Percentiles rank a stretch among this genome's conserved stretches.
Evolutionary conservation across 2,797 vertebrate species (phyloP).

Genomic region (Sebastes matsubarae): DNA sequence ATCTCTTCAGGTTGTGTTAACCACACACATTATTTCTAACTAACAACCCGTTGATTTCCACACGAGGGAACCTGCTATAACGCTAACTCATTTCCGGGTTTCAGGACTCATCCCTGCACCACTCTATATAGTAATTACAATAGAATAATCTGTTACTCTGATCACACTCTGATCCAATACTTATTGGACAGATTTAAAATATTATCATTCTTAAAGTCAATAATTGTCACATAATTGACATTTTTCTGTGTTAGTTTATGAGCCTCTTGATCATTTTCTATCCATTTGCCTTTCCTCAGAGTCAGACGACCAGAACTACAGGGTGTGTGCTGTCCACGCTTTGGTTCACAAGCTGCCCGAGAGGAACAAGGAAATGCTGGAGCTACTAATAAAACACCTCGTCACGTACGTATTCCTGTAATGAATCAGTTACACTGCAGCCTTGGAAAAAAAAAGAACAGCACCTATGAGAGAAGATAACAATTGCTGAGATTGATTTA

Average conservation of each 20-base stretch:
- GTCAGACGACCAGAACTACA: slow-evolving; percentile 96
- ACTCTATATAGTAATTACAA: neutral
- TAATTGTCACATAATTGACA: neutral
- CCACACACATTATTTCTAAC: too few species aligned
- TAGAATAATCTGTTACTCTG: neutral
- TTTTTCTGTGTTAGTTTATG: neutral
- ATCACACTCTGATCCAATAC: neutral
- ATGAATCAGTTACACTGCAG: slow-evolving; percentile 22
- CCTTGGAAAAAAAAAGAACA: neutral
- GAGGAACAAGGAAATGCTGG: slow-evolving; percentile 96
- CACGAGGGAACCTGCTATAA: too few species aligned
- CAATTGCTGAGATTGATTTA: slow-evolving; percentile 21
- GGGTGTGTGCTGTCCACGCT: slow-evolving; percentile 92
- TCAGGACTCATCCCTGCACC: too few species aligned
- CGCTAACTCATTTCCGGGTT: too few species aligned
- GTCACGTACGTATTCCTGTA: slow-evolving; percentile 85
- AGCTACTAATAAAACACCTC: slow-evolving; percentile 93
- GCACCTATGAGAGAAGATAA: neutral
- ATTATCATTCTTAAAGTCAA: neutral
- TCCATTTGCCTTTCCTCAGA: slow-evolving; percentile 78
- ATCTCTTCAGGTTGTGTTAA: too few species aligned
- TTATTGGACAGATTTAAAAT: neutral
- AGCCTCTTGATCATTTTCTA: neutral
- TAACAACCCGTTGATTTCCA: too few species aligned
- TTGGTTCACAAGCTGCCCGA: slow-evolving; percentile 94